Conservation (phyloP, 2,888 invertebrate genomes). For the Epiblema foenella region DNA sequence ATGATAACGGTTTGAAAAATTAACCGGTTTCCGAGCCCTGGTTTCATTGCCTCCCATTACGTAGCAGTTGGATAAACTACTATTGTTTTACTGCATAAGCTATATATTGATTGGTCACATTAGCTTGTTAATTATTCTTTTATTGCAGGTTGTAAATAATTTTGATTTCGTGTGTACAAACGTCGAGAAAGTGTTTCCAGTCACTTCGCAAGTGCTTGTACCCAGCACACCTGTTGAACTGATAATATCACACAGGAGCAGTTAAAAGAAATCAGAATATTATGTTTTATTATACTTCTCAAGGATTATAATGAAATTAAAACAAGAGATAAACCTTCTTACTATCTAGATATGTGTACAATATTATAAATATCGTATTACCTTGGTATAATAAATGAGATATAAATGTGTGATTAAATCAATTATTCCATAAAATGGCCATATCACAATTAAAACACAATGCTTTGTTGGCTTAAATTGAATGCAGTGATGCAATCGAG, state of each 20-base stretch:
- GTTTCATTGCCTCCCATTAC: too few relatives aligned
- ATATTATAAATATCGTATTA: background rate
- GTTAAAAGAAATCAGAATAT: constrained; percentile 28
- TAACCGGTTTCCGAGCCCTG: too few relatives aligned
- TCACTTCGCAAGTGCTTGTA: constrained; percentile 84
- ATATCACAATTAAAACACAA: background rate
- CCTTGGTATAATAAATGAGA: constrained; percentile 4
- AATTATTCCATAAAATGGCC: constrained; percentile 21
- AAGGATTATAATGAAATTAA: constrained; percentile 13
- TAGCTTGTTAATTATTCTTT: background rate
- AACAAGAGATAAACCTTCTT: constrained; percentile 4
- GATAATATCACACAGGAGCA: constrained; percentile 54
- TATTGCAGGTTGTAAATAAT: constrained; percentile 79
- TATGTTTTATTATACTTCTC: constrained; percentile 15
- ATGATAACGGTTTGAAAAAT: too few relatives aligned
- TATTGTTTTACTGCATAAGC: too few relatives aligned
- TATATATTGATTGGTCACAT: too few relatives aligned
- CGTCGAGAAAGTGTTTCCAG: constrained; percentile 74
- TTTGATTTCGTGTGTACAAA: constrained; percentile 82
- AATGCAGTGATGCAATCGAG: constrained; percentile 1
- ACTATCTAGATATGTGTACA: constrained; percentile 18
- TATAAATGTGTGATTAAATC: constrained; percentile 7
- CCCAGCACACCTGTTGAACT: constrained; percentile 81
- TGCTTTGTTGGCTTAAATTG: background rate
- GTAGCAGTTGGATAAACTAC: too few relatives aligned